Conservation (phyloP, 2,113 vertebrate genomes). For the Chlamydotis undulata region DNA sequence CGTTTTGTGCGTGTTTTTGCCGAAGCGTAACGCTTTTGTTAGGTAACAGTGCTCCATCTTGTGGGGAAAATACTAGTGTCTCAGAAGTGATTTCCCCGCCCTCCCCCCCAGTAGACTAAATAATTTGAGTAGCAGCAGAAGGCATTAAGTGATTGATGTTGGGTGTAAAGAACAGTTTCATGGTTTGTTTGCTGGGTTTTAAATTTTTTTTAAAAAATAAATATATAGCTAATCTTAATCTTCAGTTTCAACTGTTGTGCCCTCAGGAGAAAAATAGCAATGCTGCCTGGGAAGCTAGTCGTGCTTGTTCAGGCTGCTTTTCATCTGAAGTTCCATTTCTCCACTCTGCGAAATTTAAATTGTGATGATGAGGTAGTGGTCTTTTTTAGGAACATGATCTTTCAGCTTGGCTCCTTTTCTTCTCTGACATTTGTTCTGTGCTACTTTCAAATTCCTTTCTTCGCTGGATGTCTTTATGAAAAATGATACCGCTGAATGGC, state of each 20-base stretch:
- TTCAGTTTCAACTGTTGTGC: not conserved
- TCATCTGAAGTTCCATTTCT: constrained; percentile 23
- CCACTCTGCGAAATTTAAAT: not conserved
- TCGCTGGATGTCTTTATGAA: constrained; percentile 29
- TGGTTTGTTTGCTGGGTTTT: not conserved
- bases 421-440: not conserved
- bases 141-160: not conserved
- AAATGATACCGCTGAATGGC: not conserved
- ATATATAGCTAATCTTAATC: not conserved
- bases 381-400: constrained; percentile 40
- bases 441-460: constrained; percentile 24
- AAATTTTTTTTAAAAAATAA: not conserved
- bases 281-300: not conserved
- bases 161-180: not conserved
- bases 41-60: constrained; percentile 1
- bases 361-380: constrained; percentile 32
- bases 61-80: not conserved
- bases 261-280: not conserved
- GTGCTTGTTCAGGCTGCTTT: constrained; percentile 11
- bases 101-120: not conserved
- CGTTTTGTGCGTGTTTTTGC: not conserved
- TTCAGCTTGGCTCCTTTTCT: constrained; percentile 7
- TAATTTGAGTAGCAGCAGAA: not conserved
- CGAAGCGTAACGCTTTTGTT: not conserved
- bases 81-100: not conserved